Base-by-base conservation (phyloP, 2,797 vertebrate species). In the Schizopygopsis pylzovi region DNA sequence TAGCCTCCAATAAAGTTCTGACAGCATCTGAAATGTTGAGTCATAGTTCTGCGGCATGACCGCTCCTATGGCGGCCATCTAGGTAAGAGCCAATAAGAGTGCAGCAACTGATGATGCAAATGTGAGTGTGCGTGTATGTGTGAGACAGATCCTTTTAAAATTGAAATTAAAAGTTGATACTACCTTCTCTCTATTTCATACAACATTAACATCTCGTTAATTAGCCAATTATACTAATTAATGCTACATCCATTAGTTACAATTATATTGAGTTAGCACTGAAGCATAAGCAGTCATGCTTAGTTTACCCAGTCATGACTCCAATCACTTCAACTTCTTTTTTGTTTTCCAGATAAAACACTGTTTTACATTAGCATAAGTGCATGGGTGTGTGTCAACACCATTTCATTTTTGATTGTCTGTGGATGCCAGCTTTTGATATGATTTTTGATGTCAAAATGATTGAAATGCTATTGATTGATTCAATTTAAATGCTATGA, bases 201-300 rank as follows among this genome's bases (percentile, higher is more conserved):
- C 52, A 59, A 59, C 54, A 78, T 78, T 59, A 59, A 59, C 75
- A 78, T 56, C 22, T 59, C 4, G 12, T 37, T 80, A 80, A 80
- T 67, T 25, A 49, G 61, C 41, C 41, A 65, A 41, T 79, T 79
- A 79, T 25, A 41, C 22, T 79, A 65, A 79, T 79, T 65, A 79
- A 25, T 6, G 41, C 61, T 47, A 45, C 13, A 75, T 75, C 45
- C 45, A 75, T 52, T 75, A 18, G 15, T 45, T 52, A 47, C 70
- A 33, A 25, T 79, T 79, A 63, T 8, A 3, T 20, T 63, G n/a
- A 63, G n/a, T 28, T 20, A 5, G 56, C 13, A 28, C 6, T 65
- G 15, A 33, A 79, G 37, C 28, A 43, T 25, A 63, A 11, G n/a
- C 39, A 43, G 77, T 63, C 77, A 8, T 43, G 7, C 77, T n/a